Evolutionary conservation across 2,113 vertebrate genomes (phyloP).

Genomic region (Ophthalmolycus amberensis): DNA sequence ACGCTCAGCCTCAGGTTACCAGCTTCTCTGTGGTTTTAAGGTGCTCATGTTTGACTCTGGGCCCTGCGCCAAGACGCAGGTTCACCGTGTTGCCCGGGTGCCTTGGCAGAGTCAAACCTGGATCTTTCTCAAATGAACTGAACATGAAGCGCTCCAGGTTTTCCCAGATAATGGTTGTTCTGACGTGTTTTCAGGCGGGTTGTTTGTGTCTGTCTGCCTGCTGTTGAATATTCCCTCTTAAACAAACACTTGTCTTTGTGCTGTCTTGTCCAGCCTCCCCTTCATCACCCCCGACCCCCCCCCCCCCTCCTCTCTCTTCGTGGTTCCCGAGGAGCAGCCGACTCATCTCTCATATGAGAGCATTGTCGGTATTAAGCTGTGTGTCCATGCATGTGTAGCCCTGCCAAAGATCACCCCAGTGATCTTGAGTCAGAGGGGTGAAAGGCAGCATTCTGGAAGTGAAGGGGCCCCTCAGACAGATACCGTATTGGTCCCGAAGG

Average conservation of each 20-base stretch:
- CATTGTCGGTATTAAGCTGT: slow-evolving; percentile 31
- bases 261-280: neutral
- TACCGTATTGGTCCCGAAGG: slow-evolving; percentile 49
- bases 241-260: slow-evolving; percentile 48
- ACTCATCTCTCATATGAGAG: slow-evolving; percentile 54
- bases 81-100: slow-evolving; percentile 22
- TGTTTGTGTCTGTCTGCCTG: slow-evolving; percentile 22
- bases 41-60: slow-evolving; percentile 37
- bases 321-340: slow-evolving; percentile 7
- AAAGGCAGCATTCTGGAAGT: slow-evolving; percentile 26
- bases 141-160: slow-evolving; percentile 7
- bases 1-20: slow-evolving; percentile 54
- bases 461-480: slow-evolving; percentile 27
- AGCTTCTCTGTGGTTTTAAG: slow-evolving; percentile 32
- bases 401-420: slow-evolving; percentile 50
- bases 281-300: neutral
- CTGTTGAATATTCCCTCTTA: slow-evolving; percentile 35
- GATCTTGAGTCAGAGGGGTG: slow-evolving; percentile 43
- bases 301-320: slow-evolving; percentile 11
- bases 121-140: slow-evolving; percentile 8
- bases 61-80: slow-evolving; percentile 18
- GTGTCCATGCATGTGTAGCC: slow-evolving; percentile 36
- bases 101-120: slow-evolving; percentile 9
- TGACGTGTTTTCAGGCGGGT: neutral
- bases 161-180: neutral